Evolutionary conservation across 2,797 vertebrate genomes (phyloP).

Genomic region (Carapus acus): DNA sequence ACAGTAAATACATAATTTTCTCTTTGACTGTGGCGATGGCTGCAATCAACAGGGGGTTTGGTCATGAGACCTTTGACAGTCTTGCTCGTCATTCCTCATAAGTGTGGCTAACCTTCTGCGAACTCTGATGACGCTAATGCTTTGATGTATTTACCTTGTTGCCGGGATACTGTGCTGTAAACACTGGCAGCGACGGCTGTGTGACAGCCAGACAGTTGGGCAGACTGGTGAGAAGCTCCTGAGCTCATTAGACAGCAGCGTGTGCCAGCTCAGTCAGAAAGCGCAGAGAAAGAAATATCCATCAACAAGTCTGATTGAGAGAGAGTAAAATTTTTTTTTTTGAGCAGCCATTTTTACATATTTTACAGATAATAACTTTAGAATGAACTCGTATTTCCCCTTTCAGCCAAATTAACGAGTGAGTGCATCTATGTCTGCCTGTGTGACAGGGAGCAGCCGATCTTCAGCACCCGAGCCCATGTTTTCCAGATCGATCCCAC

Average conservation of each 20-base stretch:
- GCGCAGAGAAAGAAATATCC: conserved; percentile 14
- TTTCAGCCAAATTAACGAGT: no score
- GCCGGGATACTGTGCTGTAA: conserved; percentile 51
- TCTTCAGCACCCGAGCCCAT: conserved; percentile 92
- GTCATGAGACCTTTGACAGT: conserved; percentile 15
- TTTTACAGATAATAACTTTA: no score
- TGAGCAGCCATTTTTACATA: no score
- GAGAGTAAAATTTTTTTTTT: no score
- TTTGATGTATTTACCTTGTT: conserved; percentile 63
- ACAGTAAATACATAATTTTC: not conserved
- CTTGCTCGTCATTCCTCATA: conserved; percentile 24
- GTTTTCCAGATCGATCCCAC: conserved; percentile 95
- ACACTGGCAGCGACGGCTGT: conserved; percentile 39
- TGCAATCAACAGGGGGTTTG: conserved; percentile 2
- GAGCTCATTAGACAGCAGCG: conserved; percentile 31
- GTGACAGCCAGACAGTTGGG: conserved; percentile 10
- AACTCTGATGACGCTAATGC: conserved; percentile 41
- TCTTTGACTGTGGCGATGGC: not conserved
- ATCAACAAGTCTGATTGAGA: conserved; percentile 15
- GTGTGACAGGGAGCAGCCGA: conserved; percentile 86
- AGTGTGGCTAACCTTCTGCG: conserved; percentile 24
- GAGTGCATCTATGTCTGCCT: not conserved
- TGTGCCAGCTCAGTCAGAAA: conserved; percentile 36
- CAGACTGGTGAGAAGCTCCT: conserved; percentile 31
- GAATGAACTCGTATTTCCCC: no score